Conservation (phyloP, 2,797 vertebrate genomes). For the Poecilia velifera region DNA sequence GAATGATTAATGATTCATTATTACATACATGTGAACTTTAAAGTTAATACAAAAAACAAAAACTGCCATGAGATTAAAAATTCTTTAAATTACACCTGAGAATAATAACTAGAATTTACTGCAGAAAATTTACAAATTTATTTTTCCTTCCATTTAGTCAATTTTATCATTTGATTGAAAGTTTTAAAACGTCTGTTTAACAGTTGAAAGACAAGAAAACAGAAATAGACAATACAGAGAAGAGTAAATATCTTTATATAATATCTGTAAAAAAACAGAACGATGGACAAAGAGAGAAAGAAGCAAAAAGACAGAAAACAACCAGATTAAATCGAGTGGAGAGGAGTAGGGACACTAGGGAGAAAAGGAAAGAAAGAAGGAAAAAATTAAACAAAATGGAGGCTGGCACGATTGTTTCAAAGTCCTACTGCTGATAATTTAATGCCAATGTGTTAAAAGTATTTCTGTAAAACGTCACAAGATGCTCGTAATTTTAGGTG, state of each 20-base stretch:
- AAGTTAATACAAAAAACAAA: not conserved
- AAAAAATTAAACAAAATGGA: not conserved
- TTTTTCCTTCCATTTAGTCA: not conserved
- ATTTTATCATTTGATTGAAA: not conserved
- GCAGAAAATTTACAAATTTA: not conserved
- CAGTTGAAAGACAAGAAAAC: not conserved
- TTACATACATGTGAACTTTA: constrained; percentile 3
- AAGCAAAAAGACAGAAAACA: not conserved
- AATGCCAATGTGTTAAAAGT: too few relatives aligned
- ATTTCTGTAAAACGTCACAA: too few relatives aligned
- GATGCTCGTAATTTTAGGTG: too few relatives aligned
- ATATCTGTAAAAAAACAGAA: not conserved
- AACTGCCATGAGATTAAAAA: not conserved
- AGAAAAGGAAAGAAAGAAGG: not conserved
- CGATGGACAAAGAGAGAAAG: not conserved
- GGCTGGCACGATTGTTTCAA: too few relatives aligned
- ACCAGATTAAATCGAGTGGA: not conserved
- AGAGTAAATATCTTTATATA: too few relatives aligned
- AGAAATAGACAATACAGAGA: not conserved
- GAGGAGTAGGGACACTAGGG: not conserved
- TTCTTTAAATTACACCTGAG: not conserved
- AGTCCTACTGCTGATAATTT: too few relatives aligned
- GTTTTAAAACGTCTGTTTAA: not conserved
- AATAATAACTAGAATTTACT: not conserved
- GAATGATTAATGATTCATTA: not conserved